phyloP scores from a whole-genome alignment of 2,888 invertebrate species.

The Biston betularia region DNA sequence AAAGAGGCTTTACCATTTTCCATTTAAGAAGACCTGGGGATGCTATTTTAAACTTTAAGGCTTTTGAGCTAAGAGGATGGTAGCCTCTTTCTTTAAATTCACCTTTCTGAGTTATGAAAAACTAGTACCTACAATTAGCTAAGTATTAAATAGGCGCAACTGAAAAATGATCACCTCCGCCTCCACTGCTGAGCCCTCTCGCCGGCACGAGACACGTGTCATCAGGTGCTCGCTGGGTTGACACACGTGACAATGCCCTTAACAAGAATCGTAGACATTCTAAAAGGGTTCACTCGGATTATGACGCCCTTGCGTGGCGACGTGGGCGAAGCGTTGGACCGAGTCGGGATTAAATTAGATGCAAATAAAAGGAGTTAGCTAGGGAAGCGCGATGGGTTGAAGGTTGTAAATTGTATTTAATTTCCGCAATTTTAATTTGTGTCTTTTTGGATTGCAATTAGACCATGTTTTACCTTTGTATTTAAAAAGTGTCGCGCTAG shows the following conservation, averaged over 20 bases:
- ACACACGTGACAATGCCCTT: slow-evolving; percentile 9
- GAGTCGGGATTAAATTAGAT: slow-evolving; percentile 26
- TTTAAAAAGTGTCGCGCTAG: too few species aligned
- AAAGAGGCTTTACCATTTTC: too few species aligned
- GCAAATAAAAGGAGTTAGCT: slow-evolving; percentile 19
- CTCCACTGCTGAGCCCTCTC: neutral
- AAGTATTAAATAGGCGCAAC: too few species aligned
- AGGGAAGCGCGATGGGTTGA: slow-evolving; percentile 1
- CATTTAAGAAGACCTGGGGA: too few species aligned
- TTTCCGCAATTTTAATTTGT: neutral
- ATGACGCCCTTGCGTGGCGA: slow-evolving; percentile 28
- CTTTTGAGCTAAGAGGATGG: too few species aligned
- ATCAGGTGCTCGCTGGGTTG: slow-evolving; percentile 30
- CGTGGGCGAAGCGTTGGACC: slow-evolving; percentile 21
- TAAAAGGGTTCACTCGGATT: slow-evolving; percentile 35
- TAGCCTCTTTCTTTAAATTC: too few species aligned
- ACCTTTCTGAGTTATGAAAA: too few species aligned
- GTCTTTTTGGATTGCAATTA: neutral
- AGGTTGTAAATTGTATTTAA: neutral
- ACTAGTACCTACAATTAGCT: too few species aligned
- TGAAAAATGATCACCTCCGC: neutral
- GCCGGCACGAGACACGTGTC: slow-evolving; percentile 18
- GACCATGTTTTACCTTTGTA: too few species aligned
- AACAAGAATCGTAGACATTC: slow-evolving; percentile 17
- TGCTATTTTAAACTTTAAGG: too few species aligned